Conservation (phyloP, 2,797 vertebrate genomes). For the Characodon lateralis region DNA sequence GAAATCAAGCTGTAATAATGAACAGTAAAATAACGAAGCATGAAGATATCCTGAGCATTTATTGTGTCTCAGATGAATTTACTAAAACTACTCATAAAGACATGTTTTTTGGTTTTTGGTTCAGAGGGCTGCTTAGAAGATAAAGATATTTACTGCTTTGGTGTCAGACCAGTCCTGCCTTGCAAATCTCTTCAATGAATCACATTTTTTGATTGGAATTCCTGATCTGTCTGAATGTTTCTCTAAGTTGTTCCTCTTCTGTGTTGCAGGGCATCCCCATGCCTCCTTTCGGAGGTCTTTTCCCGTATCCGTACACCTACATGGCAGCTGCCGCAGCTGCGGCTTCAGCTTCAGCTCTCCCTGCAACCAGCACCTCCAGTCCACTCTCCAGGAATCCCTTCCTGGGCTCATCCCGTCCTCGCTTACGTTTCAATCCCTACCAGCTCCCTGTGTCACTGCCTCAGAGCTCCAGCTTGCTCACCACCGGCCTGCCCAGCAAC, state of each 20-base stretch:
- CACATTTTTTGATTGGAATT: neutral
- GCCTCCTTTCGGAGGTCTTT: conserved; percentile 96
- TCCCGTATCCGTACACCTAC: conserved; percentile 98
- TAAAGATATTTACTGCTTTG: neutral
- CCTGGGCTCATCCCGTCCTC: conserved; percentile 87
- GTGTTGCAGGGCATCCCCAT: conserved; percentile 93
- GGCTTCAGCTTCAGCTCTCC: conserved; percentile 90
- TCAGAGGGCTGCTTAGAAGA: neutral
- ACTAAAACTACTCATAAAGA: neutral
- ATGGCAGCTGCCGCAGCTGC: conserved; percentile 95
- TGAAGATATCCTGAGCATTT: neutral
- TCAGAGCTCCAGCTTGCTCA: conserved; percentile 89
- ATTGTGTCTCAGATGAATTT: neutral
- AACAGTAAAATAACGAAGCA: neutral
- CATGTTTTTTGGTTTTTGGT: neutral
- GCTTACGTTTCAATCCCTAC: conserved; percentile 96
- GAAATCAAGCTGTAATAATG: neutral
- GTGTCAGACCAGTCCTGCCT: neutral
- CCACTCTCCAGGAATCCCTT: conserved; percentile 89
- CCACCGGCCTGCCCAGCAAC: conserved; percentile 80
- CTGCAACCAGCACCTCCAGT: conserved; percentile 82
- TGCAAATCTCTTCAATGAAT: neutral
- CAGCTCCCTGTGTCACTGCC: conserved; percentile 93
- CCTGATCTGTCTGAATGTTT: neutral
- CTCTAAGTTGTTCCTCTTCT: conserved; percentile 9